These are phyloP conservation scores for Burhinus oedicnemus DNA, from an alignment of 2,113 vertebrate species.

Conservation along the genomic window DNA sequence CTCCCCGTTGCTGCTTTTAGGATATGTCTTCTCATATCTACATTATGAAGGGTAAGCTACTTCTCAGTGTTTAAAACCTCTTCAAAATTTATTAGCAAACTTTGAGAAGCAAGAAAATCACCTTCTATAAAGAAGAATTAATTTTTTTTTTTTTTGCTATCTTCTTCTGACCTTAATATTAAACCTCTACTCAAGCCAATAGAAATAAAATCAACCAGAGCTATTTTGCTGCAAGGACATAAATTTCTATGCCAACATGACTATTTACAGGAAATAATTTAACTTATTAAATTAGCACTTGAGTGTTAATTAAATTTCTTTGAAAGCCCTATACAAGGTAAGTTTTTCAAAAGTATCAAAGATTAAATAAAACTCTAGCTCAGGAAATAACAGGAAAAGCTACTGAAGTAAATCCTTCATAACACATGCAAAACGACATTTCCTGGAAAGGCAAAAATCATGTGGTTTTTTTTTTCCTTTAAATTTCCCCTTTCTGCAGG, in stretches of 20 bases:
- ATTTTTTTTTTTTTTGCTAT: background rate
- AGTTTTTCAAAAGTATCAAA: background rate
- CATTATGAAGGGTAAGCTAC: background rate
- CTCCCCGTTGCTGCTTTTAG: background rate
- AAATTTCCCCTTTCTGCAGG: background rate
- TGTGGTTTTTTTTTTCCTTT: background rate
- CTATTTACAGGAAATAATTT: background rate
- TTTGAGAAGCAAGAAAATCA: background rate
- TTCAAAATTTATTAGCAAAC: background rate
- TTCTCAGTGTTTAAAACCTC: background rate
- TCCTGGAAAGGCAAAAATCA: background rate
- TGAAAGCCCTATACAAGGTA: background rate
- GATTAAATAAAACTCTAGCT: background rate
- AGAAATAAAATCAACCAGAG: background rate
- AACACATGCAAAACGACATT: background rate
- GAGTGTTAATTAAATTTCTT: background rate
- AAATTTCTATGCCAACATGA: background rate
- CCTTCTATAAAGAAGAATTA: background rate
- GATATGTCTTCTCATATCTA: background rate
- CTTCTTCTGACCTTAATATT: background rate
- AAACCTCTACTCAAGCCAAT: background rate
- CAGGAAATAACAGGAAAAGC: background rate
- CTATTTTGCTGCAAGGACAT: background rate
- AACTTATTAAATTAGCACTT: background rate
- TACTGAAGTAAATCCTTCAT: background rate